A percentile compares a stretch with the other conserved stretches of the same genome.
phyloP scores from a whole-genome alignment of 2,797 vertebrate species.

The Remorina albescens region DNA sequence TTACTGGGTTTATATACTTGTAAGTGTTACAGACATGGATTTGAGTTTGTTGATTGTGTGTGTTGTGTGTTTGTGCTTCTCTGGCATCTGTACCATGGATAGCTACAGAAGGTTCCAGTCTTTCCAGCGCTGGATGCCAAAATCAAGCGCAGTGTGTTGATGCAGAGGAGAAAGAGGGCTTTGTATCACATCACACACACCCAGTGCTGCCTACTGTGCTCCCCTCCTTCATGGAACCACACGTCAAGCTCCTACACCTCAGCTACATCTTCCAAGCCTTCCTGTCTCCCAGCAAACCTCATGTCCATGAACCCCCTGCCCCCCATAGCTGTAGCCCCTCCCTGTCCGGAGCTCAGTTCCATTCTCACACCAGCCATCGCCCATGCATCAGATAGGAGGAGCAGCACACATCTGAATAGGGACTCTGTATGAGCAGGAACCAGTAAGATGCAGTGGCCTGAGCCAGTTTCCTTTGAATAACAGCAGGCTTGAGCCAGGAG shows the following conservation, averaged over 20 bases:
- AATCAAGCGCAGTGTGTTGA: constrained; percentile 44
- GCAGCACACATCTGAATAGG: constrained; percentile 77
- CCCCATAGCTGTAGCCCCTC: not conserved
- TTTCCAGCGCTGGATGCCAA: constrained; percentile 59
- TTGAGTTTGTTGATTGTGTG: constrained; percentile 52
- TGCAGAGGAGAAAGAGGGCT: constrained; percentile 75
- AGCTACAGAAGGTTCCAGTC: constrained; percentile 54
- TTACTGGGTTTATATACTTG: constrained; percentile 31
- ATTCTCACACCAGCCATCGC: constrained; percentile 47
- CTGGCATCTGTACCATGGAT: constrained; percentile 41
- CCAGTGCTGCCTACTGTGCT: constrained; percentile 35
- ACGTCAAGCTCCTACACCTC: constrained; percentile 33
- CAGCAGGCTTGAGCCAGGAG: constrained; percentile 70
- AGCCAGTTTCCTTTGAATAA: constrained; percentile 86
- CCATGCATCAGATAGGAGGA: constrained; percentile 68
- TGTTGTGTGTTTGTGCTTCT: constrained; percentile 44
- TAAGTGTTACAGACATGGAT: constrained; percentile 20
- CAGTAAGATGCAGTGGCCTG: constrained; percentile 65
- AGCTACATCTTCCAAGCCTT: constrained; percentile 21
- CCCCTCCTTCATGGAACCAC: constrained; percentile 46
- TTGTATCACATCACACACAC: constrained; percentile 76
- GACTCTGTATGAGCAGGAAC: constrained; percentile 80
- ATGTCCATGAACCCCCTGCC: constrained; percentile 21
- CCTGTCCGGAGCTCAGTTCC: constrained; percentile 22
- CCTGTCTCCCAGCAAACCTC: constrained; percentile 34